Evolutionary conservation across 1,140 invertebrate genomes (phyloP), one percentile per base, ranked within the genome.

Genomic region (Pantala flavescens): DNA sequence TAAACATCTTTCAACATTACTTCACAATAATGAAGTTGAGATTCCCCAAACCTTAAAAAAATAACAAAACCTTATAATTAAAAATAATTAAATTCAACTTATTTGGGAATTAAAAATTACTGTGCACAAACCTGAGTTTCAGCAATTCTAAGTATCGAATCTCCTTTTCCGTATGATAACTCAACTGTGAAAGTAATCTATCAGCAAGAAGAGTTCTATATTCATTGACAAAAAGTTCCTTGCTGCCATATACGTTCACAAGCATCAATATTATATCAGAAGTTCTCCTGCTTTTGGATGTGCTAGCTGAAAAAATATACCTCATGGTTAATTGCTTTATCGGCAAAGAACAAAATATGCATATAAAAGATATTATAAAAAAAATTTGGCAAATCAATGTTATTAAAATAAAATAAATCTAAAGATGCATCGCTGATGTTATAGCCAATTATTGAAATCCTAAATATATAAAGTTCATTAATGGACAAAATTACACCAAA

Each of bases 241-340:
- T 98, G 79, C 96, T 98, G 0, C 98, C 98, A 82, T 99, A 99
- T 74, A 99, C 96, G 81, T 96, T 98, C 0, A 99, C 96, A 14
- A 99, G 85, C 91, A 98, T 98, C 70, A 96, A 97, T 79, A 99
- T 98, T 73, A 99, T 97, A 82, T 99, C 98, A 42, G 93, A 94
- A 28, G 91, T 90, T 77, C 90, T 81, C 28, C 87, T 82, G 78
- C 85, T 81, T 79, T 84, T 88, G 0, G 84, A 87, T 70, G 84
- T 84, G 81, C 86, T 88, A 49, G 84, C 85, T 87, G 79, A n/a
- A 85, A 83, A 75, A 1, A 63, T 36, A 36, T 36, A 36, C 73
- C 21, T n/a, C n/a, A n/a, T 12, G 19, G 24, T 49, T 19, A 43
- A 55, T 43, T 23, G 23, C 14, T 21, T 75, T 24, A 24, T 43